Evolutionary conservation across 2,888 invertebrate genomes (phyloP).

Genomic region (Heteromyza rotundicornis): DNA sequence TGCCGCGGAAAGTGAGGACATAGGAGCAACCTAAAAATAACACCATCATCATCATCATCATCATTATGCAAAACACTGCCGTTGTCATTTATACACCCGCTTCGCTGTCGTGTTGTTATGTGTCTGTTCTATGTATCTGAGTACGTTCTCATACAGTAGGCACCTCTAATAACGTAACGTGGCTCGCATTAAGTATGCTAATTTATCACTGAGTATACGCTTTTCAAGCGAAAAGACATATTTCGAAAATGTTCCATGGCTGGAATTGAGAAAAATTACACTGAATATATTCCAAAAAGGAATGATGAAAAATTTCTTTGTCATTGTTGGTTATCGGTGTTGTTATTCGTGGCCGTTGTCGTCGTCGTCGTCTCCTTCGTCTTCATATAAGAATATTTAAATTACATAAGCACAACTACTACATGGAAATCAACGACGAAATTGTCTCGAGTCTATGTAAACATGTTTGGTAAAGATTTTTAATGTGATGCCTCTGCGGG

Average conservation of each 20-base stretch:
- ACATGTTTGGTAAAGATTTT: constrained; percentile 6
- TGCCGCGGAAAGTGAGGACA: too few species aligned
- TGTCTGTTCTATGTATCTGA: too few species aligned
- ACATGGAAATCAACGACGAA: constrained; percentile 1
- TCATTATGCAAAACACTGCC: constrained; percentile 44
- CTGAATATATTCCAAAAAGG: constrained; percentile 36
- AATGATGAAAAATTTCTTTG: constrained; percentile 42
- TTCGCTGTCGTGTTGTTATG: too few species aligned
- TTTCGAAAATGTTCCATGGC: constrained; percentile 6
- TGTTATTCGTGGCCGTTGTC: constrained; percentile 28
- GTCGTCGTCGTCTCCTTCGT: neutral
- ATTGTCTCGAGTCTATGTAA: neutral
- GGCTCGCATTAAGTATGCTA: constrained; percentile 54
- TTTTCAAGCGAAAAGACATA: constrained; percentile 34
- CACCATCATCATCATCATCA: too few species aligned
- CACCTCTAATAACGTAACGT: constrained; percentile 53
- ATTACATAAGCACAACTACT: constrained; percentile 37
- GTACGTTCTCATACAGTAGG: constrained; percentile 10
- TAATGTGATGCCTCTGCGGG: too few species aligned
- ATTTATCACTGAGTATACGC: constrained; percentile 52
- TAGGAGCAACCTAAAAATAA: too few species aligned
- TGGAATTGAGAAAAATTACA: constrained; percentile 49
- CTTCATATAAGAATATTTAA: constrained; percentile 48
- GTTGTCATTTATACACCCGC: constrained; percentile 23
- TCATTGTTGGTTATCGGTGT: constrained; percentile 22